Percentiles rank a stretch among this genome's conserved stretches.
phyloP scores from a whole-genome alignment of 2,888 invertebrate species.

The Nephrotoma guestfalica region DNA sequence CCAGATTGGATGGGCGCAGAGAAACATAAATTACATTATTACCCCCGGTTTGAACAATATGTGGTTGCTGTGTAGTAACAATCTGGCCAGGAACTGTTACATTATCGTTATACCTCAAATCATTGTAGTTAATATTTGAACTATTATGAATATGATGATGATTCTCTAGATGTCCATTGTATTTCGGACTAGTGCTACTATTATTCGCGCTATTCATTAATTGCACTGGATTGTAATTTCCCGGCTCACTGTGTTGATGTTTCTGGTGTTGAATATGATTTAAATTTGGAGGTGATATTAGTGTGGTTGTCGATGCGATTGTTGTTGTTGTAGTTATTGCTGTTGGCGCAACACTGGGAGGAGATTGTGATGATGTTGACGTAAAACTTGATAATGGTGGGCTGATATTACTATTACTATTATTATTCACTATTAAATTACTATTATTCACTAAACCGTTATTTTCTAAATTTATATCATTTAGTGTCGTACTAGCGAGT shows the following conservation, averaged over 20 bases:
- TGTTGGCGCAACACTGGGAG: background rate
- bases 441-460: background rate
- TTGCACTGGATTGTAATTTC: background rate
- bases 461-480: background rate
- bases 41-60: background rate
- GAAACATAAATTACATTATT: constrained; percentile 3
- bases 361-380: background rate
- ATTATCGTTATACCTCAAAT: background rate
- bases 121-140: background rate
- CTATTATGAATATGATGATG: background rate
- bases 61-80: background rate
- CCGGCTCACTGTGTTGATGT: background rate
- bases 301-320: background rate
- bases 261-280: background rate
- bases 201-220: background rate
- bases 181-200: background rate
- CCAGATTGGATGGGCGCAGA: background rate
- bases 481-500: constrained; percentile 46
- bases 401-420: background rate
- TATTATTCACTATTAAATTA: background rate
- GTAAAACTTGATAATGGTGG: background rate
- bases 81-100: background rate
- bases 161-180: background rate
- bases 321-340: background rate
- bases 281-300: background rate